Evolutionary conservation across 1,140 invertebrate genomes (phyloP).

Genomic region (Panagrolaimus sp.): DNA sequence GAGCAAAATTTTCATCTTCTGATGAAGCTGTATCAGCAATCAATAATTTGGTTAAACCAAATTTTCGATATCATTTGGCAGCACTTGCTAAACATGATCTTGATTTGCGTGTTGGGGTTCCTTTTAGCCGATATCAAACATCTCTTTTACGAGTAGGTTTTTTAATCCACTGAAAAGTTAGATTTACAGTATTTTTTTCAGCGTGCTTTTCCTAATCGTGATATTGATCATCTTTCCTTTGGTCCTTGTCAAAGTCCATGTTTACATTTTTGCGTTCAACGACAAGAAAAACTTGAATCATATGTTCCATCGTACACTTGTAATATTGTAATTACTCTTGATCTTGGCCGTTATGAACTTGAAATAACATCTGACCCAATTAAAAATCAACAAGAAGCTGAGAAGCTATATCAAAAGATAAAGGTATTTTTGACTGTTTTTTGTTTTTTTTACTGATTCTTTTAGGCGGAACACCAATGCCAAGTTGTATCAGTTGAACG

Average conservation of each 20-base stretch:
- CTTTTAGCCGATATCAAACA: neutral
- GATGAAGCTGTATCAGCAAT: neutral
- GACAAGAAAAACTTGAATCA: constrained; percentile 92
- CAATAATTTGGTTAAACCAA: neutral
- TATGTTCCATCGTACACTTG: neutral
- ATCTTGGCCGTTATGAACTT: neutral
- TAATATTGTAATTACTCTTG: neutral
- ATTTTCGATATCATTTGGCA: constrained; percentile 3
- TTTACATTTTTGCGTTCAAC: constrained; percentile 91
- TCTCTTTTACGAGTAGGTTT: neutral
- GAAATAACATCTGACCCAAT: neutral
- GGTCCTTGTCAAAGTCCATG: constrained; percentile 98
- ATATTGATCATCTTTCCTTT: constrained; percentile 91
- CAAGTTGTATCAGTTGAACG: constrained; percentile 68
- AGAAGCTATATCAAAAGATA: neutral
- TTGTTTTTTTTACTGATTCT: neutral
- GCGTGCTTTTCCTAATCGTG: constrained; percentile 69
- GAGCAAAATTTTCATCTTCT: neutral
- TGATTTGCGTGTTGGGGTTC: neutral
- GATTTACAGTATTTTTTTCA: neutral
- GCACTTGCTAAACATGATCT: constrained; percentile 4
- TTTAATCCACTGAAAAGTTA: neutral
- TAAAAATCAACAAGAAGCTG: neutral
- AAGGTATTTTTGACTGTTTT: neutral
- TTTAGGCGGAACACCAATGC: constrained; percentile 60